Evolutionary conservation across 2,113 vertebrate genomes (phyloP), one percentile per base, ranked within the genome.

Genomic region (Platichthys stellatus): DNA sequence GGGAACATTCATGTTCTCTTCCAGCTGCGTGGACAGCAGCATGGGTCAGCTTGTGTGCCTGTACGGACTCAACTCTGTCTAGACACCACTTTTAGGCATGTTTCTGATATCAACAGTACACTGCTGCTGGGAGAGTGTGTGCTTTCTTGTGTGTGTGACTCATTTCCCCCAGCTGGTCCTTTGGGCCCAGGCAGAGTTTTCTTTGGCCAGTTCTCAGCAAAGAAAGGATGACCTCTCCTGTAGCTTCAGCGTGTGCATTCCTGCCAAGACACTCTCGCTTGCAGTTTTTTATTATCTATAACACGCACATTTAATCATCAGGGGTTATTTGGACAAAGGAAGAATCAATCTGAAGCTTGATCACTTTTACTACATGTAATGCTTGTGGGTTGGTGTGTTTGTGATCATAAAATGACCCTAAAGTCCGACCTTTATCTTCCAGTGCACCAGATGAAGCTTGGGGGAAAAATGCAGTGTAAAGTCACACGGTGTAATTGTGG

Each of bases 91-190:
- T 40, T 73, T 69, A 58, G 69, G 72, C 57, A 40, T 45, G 20
- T 21, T 63, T 24, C 38, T 13, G 11, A 5, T 38, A 63, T 80
- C 47, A 63, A 31, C 28, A 31, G 28, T 31, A 21, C 68, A 20
- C 68, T 76, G 72, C 3, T 1, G 58, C 28, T 31, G 28, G 59
- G 59, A 60, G 17, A 14, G 10, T 69, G 24, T 53, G 9, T 20
- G 28, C 24, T 12, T 56, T 15, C 24, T 23, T 21, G 3, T 24
- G 45, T 78, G 40, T 26, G 66, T 89, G 87, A 88, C 68, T 90
- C 87, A 2, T 82, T 84, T 86, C 78, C 76, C 43, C 83, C 87
- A 87, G 82, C 80, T 89, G 88, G 62, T 89, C 82, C 82, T 89
- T 74, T 69, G 76, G 80, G 73, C 72, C 83, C 82, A 65, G 78